Conservation (phyloP, 2,113 vertebrate genomes). For the Neodontobutis hainanensis region DNA sequence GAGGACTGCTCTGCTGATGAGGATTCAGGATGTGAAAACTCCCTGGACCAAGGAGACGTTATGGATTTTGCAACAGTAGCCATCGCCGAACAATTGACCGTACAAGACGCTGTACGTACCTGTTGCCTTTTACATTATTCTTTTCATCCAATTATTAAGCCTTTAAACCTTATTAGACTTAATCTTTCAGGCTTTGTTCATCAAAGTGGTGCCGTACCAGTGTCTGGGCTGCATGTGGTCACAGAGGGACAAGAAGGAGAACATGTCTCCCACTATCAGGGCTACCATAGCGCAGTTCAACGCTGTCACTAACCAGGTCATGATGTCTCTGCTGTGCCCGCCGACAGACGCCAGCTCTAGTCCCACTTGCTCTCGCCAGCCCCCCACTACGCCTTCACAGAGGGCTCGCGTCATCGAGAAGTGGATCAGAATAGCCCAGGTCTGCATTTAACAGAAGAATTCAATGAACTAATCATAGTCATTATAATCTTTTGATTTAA, state of each 20-base stretch:
- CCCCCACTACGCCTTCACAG: conserved; percentile 60
- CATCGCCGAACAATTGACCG: conserved; percentile 86
- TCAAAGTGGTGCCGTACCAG: conserved; percentile 82
- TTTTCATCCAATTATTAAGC: background rate
- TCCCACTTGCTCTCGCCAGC: conserved; percentile 28
- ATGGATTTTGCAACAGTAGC: conserved; percentile 78
- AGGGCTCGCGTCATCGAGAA: conserved; percentile 85
- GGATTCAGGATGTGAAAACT: conserved; percentile 45
- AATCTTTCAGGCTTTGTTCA: conserved; percentile 82
- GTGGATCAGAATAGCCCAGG: conserved; percentile 89
- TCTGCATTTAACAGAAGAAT: conserved; percentile 30
- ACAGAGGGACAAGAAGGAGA: conserved; percentile 86
- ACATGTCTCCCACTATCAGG: conserved; percentile 83
- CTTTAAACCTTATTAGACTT: too few species aligned
- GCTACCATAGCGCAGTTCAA: conserved; percentile 91
- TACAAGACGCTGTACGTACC: conserved; percentile 80
- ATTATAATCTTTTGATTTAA: too few species aligned
- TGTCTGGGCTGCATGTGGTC: conserved; percentile 92
- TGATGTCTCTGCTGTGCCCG: conserved; percentile 80
- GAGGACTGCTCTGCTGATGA: conserved; percentile 49
- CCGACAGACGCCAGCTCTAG: conserved; percentile 25
- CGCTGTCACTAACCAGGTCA: conserved; percentile 83
- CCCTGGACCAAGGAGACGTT: conserved; percentile 62
- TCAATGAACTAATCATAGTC: too few species aligned
- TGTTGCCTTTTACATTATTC: background rate